phyloP scores from a whole-genome alignment of 2,797 vertebrate genomes.

The Galago senegalensis region DNA sequence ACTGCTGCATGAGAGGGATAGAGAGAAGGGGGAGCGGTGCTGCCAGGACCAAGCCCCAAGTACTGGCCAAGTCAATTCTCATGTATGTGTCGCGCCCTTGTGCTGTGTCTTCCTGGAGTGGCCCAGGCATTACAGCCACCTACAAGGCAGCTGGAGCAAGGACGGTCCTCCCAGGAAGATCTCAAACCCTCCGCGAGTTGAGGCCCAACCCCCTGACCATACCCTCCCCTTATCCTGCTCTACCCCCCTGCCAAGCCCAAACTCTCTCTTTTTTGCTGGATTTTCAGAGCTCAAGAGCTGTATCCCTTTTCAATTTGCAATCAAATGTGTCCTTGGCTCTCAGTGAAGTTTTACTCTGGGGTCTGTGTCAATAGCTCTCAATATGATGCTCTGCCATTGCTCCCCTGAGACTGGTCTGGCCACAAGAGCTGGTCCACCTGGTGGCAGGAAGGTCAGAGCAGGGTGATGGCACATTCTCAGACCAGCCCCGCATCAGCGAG shows the following conservation, averaged over 20 bases:
- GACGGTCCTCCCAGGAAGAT: neutral
- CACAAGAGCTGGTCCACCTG: too few relatives aligned
- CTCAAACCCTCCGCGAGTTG: neutral
- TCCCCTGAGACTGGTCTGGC: neutral
- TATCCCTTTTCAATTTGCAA: neutral
- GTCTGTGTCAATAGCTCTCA: neutral
- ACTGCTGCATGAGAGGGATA: neutral
- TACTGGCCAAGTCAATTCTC: neutral
- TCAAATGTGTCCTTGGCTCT: neutral
- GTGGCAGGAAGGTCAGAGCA: neutral
- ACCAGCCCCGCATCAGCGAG: neutral
- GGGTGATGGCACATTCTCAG: neutral
- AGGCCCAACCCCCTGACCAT: neutral
- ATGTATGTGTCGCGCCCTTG: too few relatives aligned
- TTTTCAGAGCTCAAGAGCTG: neutral
- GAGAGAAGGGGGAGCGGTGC: too few relatives aligned
- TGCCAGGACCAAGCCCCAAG: neutral
- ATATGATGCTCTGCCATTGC: neutral
- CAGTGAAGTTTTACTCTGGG: neutral
- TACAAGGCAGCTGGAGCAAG: neutral
- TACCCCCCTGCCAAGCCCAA: neutral
- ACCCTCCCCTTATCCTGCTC: fast-evolving
- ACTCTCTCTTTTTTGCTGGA: neutral
- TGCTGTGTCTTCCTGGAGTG: neutral
- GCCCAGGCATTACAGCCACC: neutral